These are phyloP conservation scores for Unio pictorum DNA, from an alignment of 2,888 invertebrate species.

Conservation along the genomic window DNA sequence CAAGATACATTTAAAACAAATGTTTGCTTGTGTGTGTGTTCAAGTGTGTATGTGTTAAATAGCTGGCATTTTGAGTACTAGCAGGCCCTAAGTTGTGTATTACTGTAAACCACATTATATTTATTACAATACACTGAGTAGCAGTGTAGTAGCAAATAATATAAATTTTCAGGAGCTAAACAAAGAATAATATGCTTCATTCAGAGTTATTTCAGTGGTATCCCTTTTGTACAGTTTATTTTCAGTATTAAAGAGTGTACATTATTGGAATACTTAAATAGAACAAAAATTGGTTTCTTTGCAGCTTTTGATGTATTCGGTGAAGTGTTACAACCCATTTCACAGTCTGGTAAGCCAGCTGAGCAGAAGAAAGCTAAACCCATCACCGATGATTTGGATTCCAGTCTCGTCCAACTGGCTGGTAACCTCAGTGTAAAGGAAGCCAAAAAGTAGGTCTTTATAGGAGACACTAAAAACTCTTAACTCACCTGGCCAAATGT, in stretches of 20 bases:
- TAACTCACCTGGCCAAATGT: too few species aligned
- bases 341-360: slow-evolving; percentile 54
- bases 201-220: slow-evolving; percentile 5
- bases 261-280: background rate
- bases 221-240: background rate
- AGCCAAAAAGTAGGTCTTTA: slow-evolving; percentile 63
- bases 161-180: too few species aligned
- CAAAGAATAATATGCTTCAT: background rate
- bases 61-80: too few species aligned
- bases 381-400: slow-evolving; percentile 93
- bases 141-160: too few species aligned
- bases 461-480: background rate
- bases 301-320: slow-evolving; percentile 83
- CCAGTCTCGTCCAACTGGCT: slow-evolving; percentile 92
- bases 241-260: background rate
- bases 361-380: slow-evolving; percentile 69
- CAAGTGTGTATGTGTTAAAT: too few species aligned
- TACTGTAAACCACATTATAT: too few species aligned
- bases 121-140: too few species aligned
- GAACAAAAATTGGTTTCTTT: slow-evolving; percentile 1
- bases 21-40: too few species aligned
- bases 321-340: slow-evolving; percentile 79
- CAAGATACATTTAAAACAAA: too few species aligned
- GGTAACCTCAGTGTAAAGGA: slow-evolving; percentile 81
- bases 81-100: too few species aligned